phyloP scores from a whole-genome alignment of 1,140 invertebrate species.

The Drosophila bocqueti region DNA sequence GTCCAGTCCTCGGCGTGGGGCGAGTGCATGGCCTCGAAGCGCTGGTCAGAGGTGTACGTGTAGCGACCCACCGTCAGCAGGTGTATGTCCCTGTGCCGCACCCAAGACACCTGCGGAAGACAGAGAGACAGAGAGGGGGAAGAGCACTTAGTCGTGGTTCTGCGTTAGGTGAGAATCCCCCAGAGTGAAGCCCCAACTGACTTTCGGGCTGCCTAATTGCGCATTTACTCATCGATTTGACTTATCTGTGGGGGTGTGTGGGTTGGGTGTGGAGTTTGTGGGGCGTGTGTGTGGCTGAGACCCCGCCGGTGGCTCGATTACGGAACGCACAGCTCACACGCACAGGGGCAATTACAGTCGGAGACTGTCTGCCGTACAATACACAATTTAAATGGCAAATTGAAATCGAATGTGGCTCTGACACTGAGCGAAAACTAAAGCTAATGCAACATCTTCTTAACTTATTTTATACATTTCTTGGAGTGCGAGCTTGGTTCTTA shows the following conservation, averaged over 20 bases:
- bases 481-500: too few species aligned
- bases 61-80: conserved; percentile 93
- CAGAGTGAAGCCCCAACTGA: conserved; percentile 28
- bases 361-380: conserved; percentile 12
- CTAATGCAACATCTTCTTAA: too few species aligned
- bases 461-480: neutral
- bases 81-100: conserved; percentile 94
- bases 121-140: neutral
- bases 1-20: conserved; percentile 92
- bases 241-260: neutral
- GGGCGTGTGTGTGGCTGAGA: neutral
- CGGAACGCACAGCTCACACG: conserved; percentile 23
- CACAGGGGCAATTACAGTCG: neutral
- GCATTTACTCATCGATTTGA: conserved; percentile 48
- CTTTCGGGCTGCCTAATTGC: conserved; percentile 47
- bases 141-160: conserved; percentile 26
- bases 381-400: conserved; percentile 54
- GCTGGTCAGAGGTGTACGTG: conserved; percentile 94
- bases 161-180: conserved; percentile 4
- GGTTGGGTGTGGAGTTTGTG: neutral
- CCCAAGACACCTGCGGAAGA: conserved; percentile 92
- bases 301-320: conserved; percentile 34
- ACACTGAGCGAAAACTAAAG: conserved; percentile 4
- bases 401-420: conserved; percentile 39
- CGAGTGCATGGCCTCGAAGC: conserved; percentile 91